A percentile compares a stretch with the other conserved stretches of the same genome.
phyloP scores from a whole-genome alignment of 2,113 vertebrate species.

The Nannospalax galili region DNA sequence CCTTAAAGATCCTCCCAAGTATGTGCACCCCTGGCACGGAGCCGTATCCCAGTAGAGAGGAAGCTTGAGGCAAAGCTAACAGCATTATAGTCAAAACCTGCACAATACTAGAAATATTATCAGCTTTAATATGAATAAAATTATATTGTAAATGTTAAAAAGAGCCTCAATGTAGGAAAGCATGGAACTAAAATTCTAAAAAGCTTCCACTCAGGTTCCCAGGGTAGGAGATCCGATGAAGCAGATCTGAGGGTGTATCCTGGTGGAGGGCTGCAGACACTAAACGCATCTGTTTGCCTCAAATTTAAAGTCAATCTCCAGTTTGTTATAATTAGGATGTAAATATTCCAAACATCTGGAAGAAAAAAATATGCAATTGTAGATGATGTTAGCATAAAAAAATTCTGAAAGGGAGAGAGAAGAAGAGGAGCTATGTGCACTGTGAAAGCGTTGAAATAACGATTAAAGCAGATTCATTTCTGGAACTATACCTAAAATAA shows the following conservation, averaged over 20 bases:
- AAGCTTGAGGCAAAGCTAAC: fast-evolving
- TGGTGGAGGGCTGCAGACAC: neutral
- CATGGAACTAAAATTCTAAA: neutral
- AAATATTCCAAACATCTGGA: neutral
- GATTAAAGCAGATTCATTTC: too few relatives aligned
- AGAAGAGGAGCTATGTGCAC: neutral
- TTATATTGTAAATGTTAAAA: neutral
- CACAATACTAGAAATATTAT: neutral
- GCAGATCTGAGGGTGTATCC: neutral
- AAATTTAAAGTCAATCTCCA: neutral
- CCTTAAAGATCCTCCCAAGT: neutral
- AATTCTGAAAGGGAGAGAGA: neutral
- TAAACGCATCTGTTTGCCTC: neutral
- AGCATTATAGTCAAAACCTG: neutral
- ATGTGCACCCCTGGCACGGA: neutral
- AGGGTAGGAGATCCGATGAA: neutral
- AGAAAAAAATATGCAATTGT: neutral
- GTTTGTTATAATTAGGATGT: neutral
- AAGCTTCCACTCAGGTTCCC: neutral
- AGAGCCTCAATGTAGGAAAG: fast-evolving
- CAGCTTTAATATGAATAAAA: neutral
- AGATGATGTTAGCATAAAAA: neutral
- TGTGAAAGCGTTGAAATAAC: too few relatives aligned
- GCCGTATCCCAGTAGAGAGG: neutral
- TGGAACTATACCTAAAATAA: too few relatives aligned